Evolutionary conservation across 2,797 vertebrate species (phyloP).

Genomic region (Mormyrus hasselquistii): DNA sequence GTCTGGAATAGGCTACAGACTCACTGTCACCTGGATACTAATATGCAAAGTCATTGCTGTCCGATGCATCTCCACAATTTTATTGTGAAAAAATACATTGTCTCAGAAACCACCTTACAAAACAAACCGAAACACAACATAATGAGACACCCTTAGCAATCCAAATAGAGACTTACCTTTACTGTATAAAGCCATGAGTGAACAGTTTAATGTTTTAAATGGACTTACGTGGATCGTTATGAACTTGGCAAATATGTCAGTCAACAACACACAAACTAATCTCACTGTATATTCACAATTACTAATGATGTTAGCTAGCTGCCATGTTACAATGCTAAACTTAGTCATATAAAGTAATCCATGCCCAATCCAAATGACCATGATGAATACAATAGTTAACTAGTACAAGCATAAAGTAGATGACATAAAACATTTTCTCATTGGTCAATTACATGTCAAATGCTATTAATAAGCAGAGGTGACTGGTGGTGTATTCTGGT

Average conservation of each 20-base stretch:
- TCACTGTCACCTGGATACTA: background rate
- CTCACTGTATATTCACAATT: background rate
- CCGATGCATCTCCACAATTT: background rate
- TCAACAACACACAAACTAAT: background rate
- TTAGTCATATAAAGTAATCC: background rate
- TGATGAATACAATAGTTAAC: background rate
- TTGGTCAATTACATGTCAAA: background rate
- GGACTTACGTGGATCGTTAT: background rate
- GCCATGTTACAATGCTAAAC: background rate
- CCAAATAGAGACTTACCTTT: background rate
- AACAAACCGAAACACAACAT: background rate
- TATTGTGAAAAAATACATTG: background rate
- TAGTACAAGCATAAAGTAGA: background rate
- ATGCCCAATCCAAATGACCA: background rate
- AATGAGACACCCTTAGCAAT: background rate
- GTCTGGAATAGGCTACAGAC: background rate
- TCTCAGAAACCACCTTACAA: background rate
- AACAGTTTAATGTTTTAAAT: background rate
- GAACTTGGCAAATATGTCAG: background rate
- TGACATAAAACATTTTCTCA: background rate
- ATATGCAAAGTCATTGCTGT: background rate
- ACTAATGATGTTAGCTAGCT: background rate
- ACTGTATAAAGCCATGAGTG: background rate
- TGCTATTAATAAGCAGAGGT: background rate
- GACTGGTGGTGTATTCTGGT: too few relatives aligned